Percentiles rank a stretch among this genome's conserved stretches.
These are phyloP conservation scores for Axinella damicornis DNA, from an alignment of 37 sponge, comb jelly and placozoan genomes.

Conservation along the genomic window DNA sequence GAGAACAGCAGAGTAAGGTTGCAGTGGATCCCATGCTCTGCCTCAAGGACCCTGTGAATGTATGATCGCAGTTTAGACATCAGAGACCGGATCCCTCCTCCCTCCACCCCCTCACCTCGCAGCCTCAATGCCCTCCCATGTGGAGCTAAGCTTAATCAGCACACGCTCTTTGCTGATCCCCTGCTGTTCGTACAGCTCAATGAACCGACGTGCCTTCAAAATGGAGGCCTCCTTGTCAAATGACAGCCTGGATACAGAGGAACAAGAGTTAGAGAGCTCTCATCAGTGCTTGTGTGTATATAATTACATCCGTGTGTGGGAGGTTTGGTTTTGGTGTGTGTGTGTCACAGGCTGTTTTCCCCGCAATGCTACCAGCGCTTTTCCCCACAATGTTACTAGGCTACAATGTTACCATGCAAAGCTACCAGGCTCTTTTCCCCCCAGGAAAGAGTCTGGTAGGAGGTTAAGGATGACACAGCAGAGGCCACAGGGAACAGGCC, in stretches of 20 bases:
- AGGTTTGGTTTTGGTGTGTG: too few species aligned
- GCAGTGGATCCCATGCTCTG: constrained; percentile 91
- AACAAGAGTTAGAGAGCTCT: not conserved
- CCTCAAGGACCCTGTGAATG: constrained; percentile 70
- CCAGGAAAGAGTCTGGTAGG: too few species aligned
- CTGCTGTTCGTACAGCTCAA: constrained; percentile 90
- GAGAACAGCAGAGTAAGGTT: constrained; percentile 98
- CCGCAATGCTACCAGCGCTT: too few species aligned
- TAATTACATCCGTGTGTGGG: too few species aligned
- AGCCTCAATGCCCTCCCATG: constrained; percentile 99
- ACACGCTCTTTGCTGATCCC: constrained; percentile 93
- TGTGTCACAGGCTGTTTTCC: not conserved
- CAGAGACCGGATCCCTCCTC: not conserved
- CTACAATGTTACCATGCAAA: too few species aligned
- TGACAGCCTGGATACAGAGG: constrained; percentile 73
- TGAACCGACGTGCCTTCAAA: constrained; percentile 90
- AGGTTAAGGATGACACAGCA: too few species aligned
- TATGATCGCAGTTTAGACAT: not conserved
- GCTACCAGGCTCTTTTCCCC: too few species aligned
- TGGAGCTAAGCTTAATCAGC: constrained; percentile 94
- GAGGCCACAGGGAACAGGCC: too few species aligned
- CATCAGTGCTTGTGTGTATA: too few species aligned
- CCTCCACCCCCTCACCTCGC: constrained; percentile 73
- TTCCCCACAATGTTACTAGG: too few species aligned
- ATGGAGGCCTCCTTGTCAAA: constrained; percentile 90